phyloP scores from a whole-genome alignment of 2,113 vertebrate genomes.

The Lucifuga dentata region DNA sequence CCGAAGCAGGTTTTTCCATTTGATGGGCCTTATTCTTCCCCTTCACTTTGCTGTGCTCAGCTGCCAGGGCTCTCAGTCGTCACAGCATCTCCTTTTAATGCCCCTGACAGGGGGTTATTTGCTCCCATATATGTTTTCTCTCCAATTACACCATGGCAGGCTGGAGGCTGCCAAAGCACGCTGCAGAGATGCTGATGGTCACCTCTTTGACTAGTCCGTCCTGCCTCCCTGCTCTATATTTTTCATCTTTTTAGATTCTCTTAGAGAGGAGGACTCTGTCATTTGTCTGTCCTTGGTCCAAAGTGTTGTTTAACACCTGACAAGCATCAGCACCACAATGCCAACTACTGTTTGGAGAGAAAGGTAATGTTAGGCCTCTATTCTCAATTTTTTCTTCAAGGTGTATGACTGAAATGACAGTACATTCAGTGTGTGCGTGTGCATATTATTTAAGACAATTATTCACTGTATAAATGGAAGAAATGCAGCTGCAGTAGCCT shows the following conservation, averaged over 20 bases:
- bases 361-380: constrained; percentile 70
- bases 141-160: constrained; percentile 86
- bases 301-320: constrained; percentile 86
- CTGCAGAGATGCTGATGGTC: constrained; percentile 81
- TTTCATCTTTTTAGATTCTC: constrained; percentile 85
- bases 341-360: constrained; percentile 70
- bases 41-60: constrained; percentile 79
- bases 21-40: constrained; percentile 80
- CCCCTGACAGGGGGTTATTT: constrained; percentile 88
- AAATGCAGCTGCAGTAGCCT: constrained; percentile 20
- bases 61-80: constrained; percentile 80
- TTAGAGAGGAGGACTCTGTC: constrained; percentile 82
- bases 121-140: constrained; percentile 88
- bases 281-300: constrained; percentile 84
- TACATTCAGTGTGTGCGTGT: constrained; percentile 1
- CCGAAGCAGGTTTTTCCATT: constrained; percentile 74
- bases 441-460: not conserved
- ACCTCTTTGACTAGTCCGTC: constrained; percentile 85
- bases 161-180: constrained; percentile 81
- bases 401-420: constrained; percentile 14
- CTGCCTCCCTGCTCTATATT: constrained; percentile 83
- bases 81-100: constrained; percentile 85
- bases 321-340: constrained; percentile 76
- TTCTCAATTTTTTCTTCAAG: constrained; percentile 57
- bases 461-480: constrained; percentile 14